A percentile compares a stretch with the other conserved stretches of the same genome.
These are phyloP conservation scores for Clarias pachynema DNA, from an alignment of 2,797 vertebrate genomes.

Conservation along the genomic window DNA sequence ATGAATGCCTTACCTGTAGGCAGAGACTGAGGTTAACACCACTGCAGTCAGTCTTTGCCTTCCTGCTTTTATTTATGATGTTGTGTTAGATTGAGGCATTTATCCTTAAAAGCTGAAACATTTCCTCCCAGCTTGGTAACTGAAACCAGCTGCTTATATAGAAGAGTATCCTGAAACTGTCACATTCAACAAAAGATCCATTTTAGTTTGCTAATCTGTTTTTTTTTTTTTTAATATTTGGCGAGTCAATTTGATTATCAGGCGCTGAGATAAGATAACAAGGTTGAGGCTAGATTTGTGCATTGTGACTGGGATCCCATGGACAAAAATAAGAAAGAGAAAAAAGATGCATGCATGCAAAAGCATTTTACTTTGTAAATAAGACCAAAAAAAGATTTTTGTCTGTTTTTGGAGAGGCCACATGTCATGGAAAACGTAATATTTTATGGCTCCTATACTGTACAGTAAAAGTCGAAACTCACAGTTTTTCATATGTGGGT, in stretches of 20 bases:
- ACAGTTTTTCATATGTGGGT: too few species aligned
- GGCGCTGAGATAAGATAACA: background rate
- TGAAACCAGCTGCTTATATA: constrained; percentile 7
- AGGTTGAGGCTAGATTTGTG: background rate
- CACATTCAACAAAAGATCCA: background rate
- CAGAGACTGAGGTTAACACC: constrained; percentile 26
- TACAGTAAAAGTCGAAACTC: too few species aligned
- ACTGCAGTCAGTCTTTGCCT: constrained; percentile 31
- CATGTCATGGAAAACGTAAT: too few species aligned
- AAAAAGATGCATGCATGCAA: too few species aligned
- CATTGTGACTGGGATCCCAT: background rate
- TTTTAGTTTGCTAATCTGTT: constrained; percentile 30
- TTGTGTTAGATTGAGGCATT: background rate
- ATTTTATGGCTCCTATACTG: too few species aligned
- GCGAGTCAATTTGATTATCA: background rate
- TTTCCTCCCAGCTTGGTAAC: background rate
- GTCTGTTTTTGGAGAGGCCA: too few species aligned
- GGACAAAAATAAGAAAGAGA: background rate
- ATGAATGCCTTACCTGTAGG: background rate
- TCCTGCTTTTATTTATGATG: constrained; percentile 26
- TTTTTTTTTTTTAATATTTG: background rate
- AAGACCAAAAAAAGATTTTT: too few species aligned
- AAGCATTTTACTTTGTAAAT: too few species aligned
- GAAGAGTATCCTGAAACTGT: constrained; percentile 14
- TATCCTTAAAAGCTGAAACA: constrained; percentile 23